Conservation (phyloP, 2,888 invertebrate species). For the Epirrhoe tristata region DNA sequence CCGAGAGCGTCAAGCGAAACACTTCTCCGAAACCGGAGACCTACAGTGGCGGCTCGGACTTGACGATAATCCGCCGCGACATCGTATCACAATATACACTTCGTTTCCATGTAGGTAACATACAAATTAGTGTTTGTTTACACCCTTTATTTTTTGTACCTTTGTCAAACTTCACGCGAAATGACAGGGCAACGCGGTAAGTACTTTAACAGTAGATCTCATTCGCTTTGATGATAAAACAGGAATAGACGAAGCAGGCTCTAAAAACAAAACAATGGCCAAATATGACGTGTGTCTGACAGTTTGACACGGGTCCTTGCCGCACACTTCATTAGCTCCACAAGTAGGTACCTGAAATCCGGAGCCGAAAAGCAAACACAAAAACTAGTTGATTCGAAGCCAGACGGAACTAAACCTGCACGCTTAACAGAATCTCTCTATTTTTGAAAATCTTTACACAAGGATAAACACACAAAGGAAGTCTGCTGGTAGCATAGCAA, state of each 20-base stretch:
- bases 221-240: constrained; percentile 54
- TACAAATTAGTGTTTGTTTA: constrained; percentile 80
- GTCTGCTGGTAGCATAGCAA: constrained; percentile 36
- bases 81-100: constrained; percentile 79
- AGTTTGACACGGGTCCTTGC: constrained; percentile 79
- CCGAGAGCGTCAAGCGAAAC: constrained; percentile 75
- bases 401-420: constrained; percentile 47
- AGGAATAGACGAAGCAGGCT: constrained; percentile 66
- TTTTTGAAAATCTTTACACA: constrained; percentile 49
- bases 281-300: constrained; percentile 81
- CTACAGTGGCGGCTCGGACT: constrained; percentile 50
- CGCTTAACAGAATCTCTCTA: constrained; percentile 44
- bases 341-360: constrained; percentile 61
- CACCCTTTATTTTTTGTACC: constrained; percentile 70
- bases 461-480: constrained; percentile 53
- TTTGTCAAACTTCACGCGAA: constrained; percentile 64
- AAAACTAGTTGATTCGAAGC: constrained; percentile 47
- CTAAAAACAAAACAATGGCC: constrained; percentile 65
- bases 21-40: constrained; percentile 81
- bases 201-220: constrained; percentile 44
- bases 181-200: constrained; percentile 61
- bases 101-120: constrained; percentile 74
- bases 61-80: constrained; percentile 72
- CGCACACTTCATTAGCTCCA: constrained; percentile 78
- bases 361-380: constrained; percentile 48